Conservation (phyloP, 2,113 vertebrate genomes). For the rat (Rattus norvegicus) region DNA sequence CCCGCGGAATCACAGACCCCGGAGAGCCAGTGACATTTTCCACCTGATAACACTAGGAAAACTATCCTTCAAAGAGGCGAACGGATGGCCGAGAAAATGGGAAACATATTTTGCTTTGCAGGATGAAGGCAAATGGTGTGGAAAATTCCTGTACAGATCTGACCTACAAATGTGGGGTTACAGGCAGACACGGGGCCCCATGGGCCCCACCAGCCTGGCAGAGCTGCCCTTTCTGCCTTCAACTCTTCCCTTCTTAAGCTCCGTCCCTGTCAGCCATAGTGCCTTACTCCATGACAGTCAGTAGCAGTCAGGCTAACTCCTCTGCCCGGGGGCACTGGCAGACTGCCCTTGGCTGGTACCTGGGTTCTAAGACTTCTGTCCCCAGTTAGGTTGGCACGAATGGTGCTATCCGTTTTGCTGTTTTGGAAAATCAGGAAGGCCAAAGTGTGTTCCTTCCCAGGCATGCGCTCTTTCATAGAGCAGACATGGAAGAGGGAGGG, state of each 20-base stretch:
- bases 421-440: neutral
- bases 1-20: neutral
- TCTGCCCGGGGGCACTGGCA: accelerated
- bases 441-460: neutral
- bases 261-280: neutral
- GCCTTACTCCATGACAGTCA: neutral
- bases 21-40: slow-evolving; percentile 31
- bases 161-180: neutral
- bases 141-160: neutral
- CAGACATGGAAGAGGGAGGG: neutral
- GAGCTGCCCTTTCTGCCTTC: neutral
- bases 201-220: neutral
- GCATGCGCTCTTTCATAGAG: neutral
- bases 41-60: neutral
- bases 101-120: neutral
- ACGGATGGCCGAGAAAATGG: neutral
- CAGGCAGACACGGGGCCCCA: neutral
- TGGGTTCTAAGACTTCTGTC: neutral
- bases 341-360: neutral
- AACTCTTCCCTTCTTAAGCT: neutral
- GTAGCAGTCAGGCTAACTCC: neutral
- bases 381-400: neutral
- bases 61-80: neutral
- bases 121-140: neutral
- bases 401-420: neutral